A percentile compares a stretch with the other conserved stretches of the same genome.
Evolutionary conservation across 2,797 vertebrate species (phyloP).

Genomic region (Momotus momota): DNA sequence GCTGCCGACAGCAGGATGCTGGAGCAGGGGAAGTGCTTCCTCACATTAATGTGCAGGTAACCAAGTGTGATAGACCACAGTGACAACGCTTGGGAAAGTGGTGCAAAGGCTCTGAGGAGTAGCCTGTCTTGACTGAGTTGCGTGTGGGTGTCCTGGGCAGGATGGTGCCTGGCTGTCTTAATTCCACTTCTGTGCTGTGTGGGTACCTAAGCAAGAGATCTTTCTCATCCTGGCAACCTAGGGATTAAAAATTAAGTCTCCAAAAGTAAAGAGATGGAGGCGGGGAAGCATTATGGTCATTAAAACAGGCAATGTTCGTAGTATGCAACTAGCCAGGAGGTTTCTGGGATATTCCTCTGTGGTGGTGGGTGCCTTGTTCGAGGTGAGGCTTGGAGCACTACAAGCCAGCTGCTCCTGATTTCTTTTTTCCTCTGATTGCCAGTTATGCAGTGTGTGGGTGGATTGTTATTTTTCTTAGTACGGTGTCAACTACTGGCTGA

Average conservation of each 20-base stretch:
- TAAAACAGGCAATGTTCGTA: neutral
- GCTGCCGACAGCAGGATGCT: neutral
- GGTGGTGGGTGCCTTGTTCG: neutral
- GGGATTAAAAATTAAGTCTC: neutral
- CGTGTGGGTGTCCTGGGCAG: neutral
- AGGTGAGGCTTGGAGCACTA: neutral
- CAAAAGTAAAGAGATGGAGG: neutral
- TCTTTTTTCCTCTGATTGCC: neutral
- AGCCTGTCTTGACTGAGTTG: neutral
- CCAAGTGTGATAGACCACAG: neutral
- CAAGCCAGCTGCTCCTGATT: neutral
- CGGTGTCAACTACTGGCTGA: neutral
- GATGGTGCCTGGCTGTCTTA: rapidly evolving
- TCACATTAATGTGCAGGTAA: neutral
- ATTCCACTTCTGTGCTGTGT: neutral
- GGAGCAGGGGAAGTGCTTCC: neutral
- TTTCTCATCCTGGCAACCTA: neutral
- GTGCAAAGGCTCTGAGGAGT: neutral
- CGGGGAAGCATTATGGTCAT: neutral
- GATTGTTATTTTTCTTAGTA: neutral
- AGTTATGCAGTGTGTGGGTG: neutral
- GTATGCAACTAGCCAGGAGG: neutral
- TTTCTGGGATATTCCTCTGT: neutral
- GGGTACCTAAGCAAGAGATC: neutral
- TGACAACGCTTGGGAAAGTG: neutral